Base-by-base conservation (phyloP, 2,888 invertebrate species). In the Belgica antarctica region DNA sequence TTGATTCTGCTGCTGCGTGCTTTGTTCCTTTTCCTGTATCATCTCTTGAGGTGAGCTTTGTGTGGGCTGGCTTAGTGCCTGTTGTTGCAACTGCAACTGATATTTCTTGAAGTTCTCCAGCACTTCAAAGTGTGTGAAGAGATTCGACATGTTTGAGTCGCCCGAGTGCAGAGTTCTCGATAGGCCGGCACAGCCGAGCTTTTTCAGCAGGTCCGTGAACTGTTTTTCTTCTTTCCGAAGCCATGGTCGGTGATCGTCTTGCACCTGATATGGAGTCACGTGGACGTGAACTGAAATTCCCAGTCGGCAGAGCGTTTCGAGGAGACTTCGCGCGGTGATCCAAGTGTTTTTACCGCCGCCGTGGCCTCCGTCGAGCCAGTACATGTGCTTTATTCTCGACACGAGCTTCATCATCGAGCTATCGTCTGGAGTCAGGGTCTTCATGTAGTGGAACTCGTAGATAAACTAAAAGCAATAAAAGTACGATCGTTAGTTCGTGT, bases 281-380 rank as follows among this genome's bases (percentile, higher is more conserved):
- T 94, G 92, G 41, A 93, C 84, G 76, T 85, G 86, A 69, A 92
- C 82, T 73, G 85, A 83, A 75, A 92, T 86, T 65, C 84, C 90
- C 77, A 89, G 84, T 75, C 87, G 82, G 1, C 88, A 85, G 66
- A 94, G 83, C 0, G 88, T 87, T 77, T 88, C 86, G 28, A 96
- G 82, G 36, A 92, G 82, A 66, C 85, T 84, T 73, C 86, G 81
- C 1, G 91, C 86, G 0, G 91, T 92, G 74, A 94, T 87, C 92
- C 94, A 96, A 22, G 93, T 92, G 78, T 92, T 89, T 77, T 88
- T 88, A 0, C 87, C 87, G 15, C 94, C 95, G n/a, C 89, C 87
- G 80, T 95, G 94, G 0, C 94, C 94, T 1, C 94, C 93, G 80
- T 95, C 94, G 75, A 95, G 79, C 94, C 94, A 96, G 80, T 88